A percentile compares a stretch with the other conserved stretches of the same genome.
Conservation (phyloP, 92 coral and sea anemone genomes). For the Blastomussa wellsi region DNA sequence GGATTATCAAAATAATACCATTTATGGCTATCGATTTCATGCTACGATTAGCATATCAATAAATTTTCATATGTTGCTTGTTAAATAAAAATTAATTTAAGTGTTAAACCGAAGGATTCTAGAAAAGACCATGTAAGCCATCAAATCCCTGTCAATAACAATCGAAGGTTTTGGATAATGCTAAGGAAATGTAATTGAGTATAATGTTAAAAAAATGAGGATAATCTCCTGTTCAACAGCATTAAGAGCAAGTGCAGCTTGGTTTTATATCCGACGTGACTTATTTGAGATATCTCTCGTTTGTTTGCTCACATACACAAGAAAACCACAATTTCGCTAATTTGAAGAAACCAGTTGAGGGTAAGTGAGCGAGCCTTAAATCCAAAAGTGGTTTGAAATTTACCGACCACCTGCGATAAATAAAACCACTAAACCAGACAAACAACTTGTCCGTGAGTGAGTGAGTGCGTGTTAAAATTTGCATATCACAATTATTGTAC, state of each 20-base stretch:
- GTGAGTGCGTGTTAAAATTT: constrained; percentile 15
- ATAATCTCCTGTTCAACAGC: background rate
- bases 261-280: background rate
- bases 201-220: background rate
- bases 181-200: background rate
- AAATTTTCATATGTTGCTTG: background rate
- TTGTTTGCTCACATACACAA: background rate
- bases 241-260: background rate
- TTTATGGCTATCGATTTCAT: background rate
- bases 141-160: background rate
- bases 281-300: background rate
- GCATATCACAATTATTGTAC: background rate
- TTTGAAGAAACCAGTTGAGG: background rate
- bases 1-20: background rate
- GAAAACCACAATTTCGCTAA: background rate
- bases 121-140: background rate
- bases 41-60: background rate
- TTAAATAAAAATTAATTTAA: background rate
- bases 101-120: background rate
- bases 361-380: background rate
- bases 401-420: constrained; percentile 18
- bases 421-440: constrained; percentile 20
- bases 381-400: constrained; percentile 12
- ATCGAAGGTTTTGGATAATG: no score
- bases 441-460: background rate